Percentiles rank a stretch among this genome's conserved stretches.
These are phyloP conservation scores for Nesoenas mayeri DNA, from an alignment of 2,113 vertebrate species.

Conservation along the genomic window DNA sequence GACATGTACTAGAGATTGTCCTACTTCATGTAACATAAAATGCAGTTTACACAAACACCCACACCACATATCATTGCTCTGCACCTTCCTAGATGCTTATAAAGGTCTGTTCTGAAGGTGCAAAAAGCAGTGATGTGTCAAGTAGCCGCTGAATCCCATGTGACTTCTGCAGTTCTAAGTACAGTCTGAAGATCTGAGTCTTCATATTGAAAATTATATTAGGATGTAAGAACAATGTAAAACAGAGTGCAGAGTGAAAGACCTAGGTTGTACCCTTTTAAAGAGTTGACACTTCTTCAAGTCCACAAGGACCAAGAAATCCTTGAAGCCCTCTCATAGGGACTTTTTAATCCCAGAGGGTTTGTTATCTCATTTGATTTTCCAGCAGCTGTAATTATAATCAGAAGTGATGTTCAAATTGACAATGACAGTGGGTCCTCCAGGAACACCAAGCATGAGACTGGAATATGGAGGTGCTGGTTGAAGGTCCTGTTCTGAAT, in stretches of 20 bases:
- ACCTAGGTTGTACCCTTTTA: neutral
- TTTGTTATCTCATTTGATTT: neutral
- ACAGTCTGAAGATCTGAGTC: neutral
- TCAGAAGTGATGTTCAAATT: neutral
- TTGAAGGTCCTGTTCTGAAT: neutral
- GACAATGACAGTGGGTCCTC: too few species aligned
- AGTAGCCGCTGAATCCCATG: neutral
- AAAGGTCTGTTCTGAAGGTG: neutral
- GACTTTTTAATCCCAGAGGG: neutral
- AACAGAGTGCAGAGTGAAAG: neutral
- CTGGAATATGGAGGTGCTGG: neutral
- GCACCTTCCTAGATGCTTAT: neutral
- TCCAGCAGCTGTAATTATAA: neutral
- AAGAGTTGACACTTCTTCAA: neutral
- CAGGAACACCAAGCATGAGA: neutral
- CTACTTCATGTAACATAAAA: neutral
- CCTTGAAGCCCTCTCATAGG: neutral
- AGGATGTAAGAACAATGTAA: neutral
- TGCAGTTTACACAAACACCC: neutral
- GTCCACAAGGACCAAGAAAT: neutral
- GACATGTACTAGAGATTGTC: neutral
- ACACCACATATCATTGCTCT: rapidly evolving
- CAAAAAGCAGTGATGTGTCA: neutral
- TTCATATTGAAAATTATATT: neutral
- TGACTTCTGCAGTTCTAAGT: neutral